Evolutionary conservation across 2,797 vertebrate species (phyloP), one percentile per base, ranked within the genome.

Genomic region (Paguma larvata): DNA sequence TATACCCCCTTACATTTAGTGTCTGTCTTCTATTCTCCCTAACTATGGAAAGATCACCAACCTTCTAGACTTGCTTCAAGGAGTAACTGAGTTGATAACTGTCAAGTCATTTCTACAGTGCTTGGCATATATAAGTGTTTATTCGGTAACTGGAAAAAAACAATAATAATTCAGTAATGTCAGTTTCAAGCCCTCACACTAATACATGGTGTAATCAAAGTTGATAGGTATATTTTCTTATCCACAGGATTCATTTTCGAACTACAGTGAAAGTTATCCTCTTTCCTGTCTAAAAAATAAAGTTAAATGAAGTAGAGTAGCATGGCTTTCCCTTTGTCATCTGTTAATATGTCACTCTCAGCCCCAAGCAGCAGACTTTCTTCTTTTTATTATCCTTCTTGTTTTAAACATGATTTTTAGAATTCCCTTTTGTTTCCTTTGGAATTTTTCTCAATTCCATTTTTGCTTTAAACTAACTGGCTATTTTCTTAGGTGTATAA

Each of bases 381-480:
- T 46, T 51, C 67, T 73, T 94, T 77, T 89, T 77, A 41, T 80
- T 63, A 92, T 63, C n/a, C 3, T 86, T 79, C 46, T 73, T 93
- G 48, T 91, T 89, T 83, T 84, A 79, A 92, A 80, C 32, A 84
- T 34, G 2, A 53, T 70, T 95, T 63, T 78, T 70, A 77, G 84
- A 38, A 79, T 56, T 53, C 14, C 5, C 79, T 79, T 89, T 78
- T 65, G 44, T 51, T 51, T 75, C 4, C n/a, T 87, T 94, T 15
- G 41, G 86, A 85, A 46, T 67, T 90, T 89, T 95, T 88, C 46
- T 95, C 32, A 56, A 44, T 88, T 56, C 7, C 5, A 10, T 30
- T 80, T 70, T 85, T 90, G 27, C 32, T 88, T 56, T 75, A 82
- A 32, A 82, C 30, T 96, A 41, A 56, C 48, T 80, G 41, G 13